phyloP scores from a whole-genome alignment of 2,113 vertebrate species.

The Psammodynastes pulverulentus region DNA sequence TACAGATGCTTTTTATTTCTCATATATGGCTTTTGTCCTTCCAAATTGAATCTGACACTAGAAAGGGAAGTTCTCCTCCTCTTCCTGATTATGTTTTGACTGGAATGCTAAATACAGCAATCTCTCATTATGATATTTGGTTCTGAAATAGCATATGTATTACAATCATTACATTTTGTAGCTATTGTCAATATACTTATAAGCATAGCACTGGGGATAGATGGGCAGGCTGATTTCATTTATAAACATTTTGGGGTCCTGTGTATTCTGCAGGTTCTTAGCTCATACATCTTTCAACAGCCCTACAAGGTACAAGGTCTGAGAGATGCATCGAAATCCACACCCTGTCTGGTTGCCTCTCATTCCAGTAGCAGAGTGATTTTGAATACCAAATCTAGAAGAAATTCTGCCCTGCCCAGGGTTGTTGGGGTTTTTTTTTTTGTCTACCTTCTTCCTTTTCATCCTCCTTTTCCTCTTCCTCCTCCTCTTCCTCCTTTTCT shows the following conservation, averaged over 20 bases:
- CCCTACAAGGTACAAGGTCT: background rate
- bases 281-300: too few relatives aligned
- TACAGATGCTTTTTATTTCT: constrained; percentile 61
- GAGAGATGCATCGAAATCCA: background rate
- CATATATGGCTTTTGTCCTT: constrained; percentile 56
- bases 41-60: constrained; percentile 63
- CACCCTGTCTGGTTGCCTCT: background rate
- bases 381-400: background rate
- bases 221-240: background rate
- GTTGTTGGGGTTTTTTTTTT: too few relatives aligned
- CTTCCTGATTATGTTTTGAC: constrained; percentile 63
- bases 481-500: background rate
- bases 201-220: background rate
- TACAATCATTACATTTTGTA: constrained; percentile 37
- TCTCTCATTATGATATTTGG: constrained; percentile 36
- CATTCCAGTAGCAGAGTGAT: background rate
- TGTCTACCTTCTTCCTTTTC: background rate
- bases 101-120: constrained; percentile 57
- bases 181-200: background rate
- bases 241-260: background rate
- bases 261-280: background rate
- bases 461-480: background rate
- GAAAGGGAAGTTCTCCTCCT: constrained; percentile 55
- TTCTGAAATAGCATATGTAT: background rate
- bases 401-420: background rate